A percentile compares a stretch with the other conserved stretches of the same genome.
Conservation (phyloP, 1,140 invertebrate species). For the Cotesia chilonis region DNA sequence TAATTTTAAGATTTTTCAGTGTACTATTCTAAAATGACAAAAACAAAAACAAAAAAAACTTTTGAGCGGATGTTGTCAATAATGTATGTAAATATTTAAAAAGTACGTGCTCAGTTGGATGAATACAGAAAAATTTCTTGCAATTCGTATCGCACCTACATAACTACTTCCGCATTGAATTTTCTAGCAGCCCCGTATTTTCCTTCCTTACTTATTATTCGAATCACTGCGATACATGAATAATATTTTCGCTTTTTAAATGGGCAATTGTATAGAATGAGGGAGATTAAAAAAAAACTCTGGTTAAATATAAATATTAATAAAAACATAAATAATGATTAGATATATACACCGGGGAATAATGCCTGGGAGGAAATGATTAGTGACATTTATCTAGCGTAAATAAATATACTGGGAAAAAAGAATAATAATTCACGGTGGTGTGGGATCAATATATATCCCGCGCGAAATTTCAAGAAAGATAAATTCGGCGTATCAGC, state of each 20-base stretch:
- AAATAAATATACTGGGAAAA: background rate
- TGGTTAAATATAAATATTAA: too few relatives aligned
- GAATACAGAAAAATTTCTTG: slow-evolving; percentile 16
- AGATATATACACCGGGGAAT: too few relatives aligned
- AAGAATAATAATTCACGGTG: background rate
- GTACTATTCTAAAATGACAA: too few relatives aligned
- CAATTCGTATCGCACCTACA: background rate
- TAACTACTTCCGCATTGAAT: background rate
- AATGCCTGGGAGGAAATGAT: too few relatives aligned
- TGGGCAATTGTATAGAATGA: too few relatives aligned
- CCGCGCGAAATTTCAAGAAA: background rate
- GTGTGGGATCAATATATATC: background rate
- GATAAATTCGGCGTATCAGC: background rate
- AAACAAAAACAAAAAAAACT: too few relatives aligned
- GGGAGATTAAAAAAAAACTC: too few relatives aligned
- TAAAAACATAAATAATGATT: too few relatives aligned
- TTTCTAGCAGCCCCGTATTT: background rate
- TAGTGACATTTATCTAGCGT: background rate
- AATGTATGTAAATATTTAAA: slow-evolving; percentile 32
- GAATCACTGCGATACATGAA: background rate
- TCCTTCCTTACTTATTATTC: background rate
- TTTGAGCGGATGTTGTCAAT: slow-evolving; percentile 14
- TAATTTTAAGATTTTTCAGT: too few relatives aligned
- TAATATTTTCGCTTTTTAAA: too few relatives aligned
- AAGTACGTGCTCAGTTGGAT: slow-evolving; percentile 29